phyloP scores from a whole-genome alignment of 2,888 invertebrate species.

The Abrostola triplasia region DNA sequence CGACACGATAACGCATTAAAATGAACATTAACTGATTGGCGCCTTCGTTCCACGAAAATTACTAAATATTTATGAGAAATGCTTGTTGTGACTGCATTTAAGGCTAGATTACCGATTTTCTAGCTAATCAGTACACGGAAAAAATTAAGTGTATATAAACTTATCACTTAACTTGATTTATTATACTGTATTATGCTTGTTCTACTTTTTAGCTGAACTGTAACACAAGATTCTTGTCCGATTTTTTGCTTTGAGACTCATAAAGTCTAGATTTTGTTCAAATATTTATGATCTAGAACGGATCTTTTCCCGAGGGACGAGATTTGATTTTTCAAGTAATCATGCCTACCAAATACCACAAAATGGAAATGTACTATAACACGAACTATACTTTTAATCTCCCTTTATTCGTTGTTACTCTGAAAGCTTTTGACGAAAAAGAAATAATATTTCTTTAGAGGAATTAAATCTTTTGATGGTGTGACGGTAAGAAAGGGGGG shows the following conservation, averaged over 20 bases:
- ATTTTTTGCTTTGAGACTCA: no score
- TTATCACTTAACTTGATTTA: background rate
- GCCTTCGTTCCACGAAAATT: conserved; percentile 20
- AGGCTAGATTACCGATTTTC: conserved; percentile 16
- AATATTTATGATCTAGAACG: no score
- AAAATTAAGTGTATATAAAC: background rate
- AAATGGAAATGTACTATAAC: background rate
- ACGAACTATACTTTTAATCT: conserved; percentile 10
- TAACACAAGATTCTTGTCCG: no score
- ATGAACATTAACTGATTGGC: conserved; percentile 26
- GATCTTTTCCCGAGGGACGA: no score
- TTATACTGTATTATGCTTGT: no score
- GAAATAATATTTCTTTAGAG: conserved; percentile 34
- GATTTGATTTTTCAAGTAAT: no score
- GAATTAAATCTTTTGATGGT: conserved; percentile 39
- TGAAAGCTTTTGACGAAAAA: conserved; percentile 8
- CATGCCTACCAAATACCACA: no score
- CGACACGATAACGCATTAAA: conserved; percentile 37
- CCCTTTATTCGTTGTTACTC: conserved; percentile 7
- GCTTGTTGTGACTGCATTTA: conserved; percentile 19
- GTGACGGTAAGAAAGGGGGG: conserved; percentile 11
- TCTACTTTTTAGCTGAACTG: no score
- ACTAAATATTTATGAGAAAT: conserved; percentile 33
- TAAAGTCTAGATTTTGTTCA: no score
- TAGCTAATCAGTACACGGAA: conserved; percentile 15